phyloP scores from a whole-genome alignment of 1,140 invertebrate species.

The Ericerus pela region DNA sequence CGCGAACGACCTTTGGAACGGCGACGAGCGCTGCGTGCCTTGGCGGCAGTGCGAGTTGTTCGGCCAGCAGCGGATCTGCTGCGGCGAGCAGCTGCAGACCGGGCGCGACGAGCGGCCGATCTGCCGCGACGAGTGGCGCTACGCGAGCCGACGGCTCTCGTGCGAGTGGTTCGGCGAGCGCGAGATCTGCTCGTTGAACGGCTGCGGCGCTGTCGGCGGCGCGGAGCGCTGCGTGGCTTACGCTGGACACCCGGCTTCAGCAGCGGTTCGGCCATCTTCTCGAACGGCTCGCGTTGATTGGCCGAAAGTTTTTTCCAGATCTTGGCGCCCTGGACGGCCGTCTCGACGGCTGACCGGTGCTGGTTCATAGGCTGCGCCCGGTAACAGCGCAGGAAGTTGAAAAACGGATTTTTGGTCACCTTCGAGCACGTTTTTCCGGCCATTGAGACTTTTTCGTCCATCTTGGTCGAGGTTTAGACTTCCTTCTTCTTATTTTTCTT shows the following conservation, averaged over 20 bases:
- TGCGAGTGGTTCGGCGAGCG: not conserved
- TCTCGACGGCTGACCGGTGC: not conserved
- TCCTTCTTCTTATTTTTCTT: too few species aligned
- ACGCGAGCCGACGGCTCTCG: not conserved
- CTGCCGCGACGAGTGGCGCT: not conserved
- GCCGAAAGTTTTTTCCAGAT: not conserved
- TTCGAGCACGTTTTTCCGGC: not conserved
- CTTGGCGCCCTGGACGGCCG: not conserved
- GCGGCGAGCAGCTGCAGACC: not conserved
- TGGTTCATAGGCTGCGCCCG: not conserved
- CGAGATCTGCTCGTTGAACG: not conserved
- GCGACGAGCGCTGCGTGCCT: too few species aligned
- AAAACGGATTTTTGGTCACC: not conserved
- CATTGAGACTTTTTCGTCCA: too few species aligned
- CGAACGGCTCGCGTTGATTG: not conserved
- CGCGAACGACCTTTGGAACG: too few species aligned
- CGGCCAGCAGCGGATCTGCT: too few species aligned
- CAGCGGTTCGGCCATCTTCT: not conserved
- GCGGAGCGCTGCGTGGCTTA: not conserved
- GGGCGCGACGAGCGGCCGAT: not conserved
- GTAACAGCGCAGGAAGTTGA: not conserved
- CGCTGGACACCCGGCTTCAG: not conserved
- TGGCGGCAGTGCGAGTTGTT: too few species aligned
- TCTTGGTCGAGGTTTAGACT: too few species aligned
- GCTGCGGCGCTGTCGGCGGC: not conserved